Evolutionary conservation across 2,113 vertebrate genomes (phyloP).

Genomic region (Polypterus senegalus): DNA sequence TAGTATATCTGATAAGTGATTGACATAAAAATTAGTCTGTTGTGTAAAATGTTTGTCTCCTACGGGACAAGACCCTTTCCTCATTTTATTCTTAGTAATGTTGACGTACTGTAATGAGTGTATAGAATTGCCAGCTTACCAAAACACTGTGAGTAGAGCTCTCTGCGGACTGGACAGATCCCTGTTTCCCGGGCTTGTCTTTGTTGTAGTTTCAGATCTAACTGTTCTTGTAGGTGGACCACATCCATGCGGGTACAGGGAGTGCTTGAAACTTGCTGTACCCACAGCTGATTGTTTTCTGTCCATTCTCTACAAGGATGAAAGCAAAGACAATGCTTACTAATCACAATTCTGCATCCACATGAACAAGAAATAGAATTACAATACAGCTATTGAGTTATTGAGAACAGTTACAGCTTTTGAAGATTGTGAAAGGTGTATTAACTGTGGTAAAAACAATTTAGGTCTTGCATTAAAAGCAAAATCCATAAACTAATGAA

Average conservation of each 20-base stretch:
- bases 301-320: conserved; percentile 60
- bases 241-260: conserved; percentile 80
- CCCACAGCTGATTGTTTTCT: conserved; percentile 66
- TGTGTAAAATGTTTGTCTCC: not conserved
- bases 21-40: too few species aligned
- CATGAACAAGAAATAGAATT: too few species aligned
- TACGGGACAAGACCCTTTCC: not conserved
- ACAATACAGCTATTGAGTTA: too few species aligned
- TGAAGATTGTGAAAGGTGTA: too few species aligned
- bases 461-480: too few species aligned
- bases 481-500: too few species aligned
- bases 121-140: conserved; percentile 41
- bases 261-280: conserved; percentile 75
- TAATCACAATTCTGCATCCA: not conserved
- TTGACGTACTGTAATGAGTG: too few species aligned
- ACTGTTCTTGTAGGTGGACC: conserved; percentile 63
- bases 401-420: too few species aligned
- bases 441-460: too few species aligned
- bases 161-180: conserved; percentile 79
- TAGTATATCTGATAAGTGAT: too few species aligned
- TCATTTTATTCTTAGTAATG: not conserved
- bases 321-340: not conserved
- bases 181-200: conserved; percentile 74
- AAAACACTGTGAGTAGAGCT: conserved; percentile 84
- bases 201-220: conserved; percentile 69